Base-by-base conservation (phyloP, 2,888 invertebrate genomes). In the Heliconius ismenius region DNA sequence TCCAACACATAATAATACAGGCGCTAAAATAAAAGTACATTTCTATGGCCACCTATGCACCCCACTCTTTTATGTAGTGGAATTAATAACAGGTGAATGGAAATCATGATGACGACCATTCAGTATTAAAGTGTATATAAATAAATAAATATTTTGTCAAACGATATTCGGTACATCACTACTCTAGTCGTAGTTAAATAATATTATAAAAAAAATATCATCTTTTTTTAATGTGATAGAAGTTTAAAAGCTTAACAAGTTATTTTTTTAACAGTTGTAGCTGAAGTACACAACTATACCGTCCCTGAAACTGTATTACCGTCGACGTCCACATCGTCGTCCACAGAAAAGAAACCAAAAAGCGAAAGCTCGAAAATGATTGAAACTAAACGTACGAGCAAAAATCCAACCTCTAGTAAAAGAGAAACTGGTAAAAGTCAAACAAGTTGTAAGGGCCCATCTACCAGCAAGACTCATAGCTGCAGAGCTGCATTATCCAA, bases 331-430 rank as follows among this genome's bases (percentile, higher is more conserved):
- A 85, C 89, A 90, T 87, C 79, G 82, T 86, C 70, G 4, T 80
- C 89, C 81, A 84, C 88, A 82, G 90, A 91, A 74, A 85, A 80
- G 58, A 85, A 83, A 76, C 72, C 86, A 49, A 84, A 82, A 78
- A 81, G 84, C 73, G 85, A 87, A 54, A 86, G 84, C 68, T 88
- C 82, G 83, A 89, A 85, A 75, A 92, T 93, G 92, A 90, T 92
- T 83, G 91, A 92, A 54, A 90, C 84, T 79, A 91, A 91, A 78
- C 87, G 89, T 1, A 83, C 88, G 0, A 84, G 84, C 76, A 79
- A 87, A 60, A 67, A 39, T 43, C 67, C 43, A 43, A 39, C 43
- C 3, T 43, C 67, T 15, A 67, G 67, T 18, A 67, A 67, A 67
- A 67, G 67, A 67, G 67, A 67, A 3, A 67, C 67, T 7, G 24